Evolutionary conservation across 2,797 vertebrate species (phyloP), one percentile per base, ranked within the genome.

Genomic region (Myotis myotis): DNA sequence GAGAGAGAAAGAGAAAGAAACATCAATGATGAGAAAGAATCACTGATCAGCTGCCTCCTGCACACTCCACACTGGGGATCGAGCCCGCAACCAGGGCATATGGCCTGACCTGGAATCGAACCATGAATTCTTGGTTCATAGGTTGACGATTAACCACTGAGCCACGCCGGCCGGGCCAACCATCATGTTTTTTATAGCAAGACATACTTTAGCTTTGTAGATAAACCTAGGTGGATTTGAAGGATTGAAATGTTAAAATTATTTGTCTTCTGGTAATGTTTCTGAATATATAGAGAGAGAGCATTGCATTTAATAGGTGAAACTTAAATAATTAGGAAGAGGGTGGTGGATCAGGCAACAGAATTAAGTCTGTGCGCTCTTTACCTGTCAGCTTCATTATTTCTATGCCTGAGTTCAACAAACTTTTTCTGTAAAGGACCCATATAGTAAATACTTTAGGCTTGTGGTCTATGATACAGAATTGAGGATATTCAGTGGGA

Each of bases 281-380:
- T 82, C 6, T 94, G n/a, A 60, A 49, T 75, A 41, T 25, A 89
- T 57, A 83, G 33, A 80, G 22, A 89, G 16, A 47, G 38, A 41
- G 33, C 57, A 66, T 51, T 92, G 41, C 4, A 47, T 93, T 95
- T 92, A 62, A 36, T 82, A 36, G 33, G 23, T 95, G 36, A 85
- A 88, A 60, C 12, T 84, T 95, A 70, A 84, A 85, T 94, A 86
- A 33, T n/a, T 92, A 64, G 47, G 55, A 94, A 89, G 17, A 38
- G 70, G 41, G 44, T 89, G 44, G 87, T 80, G 25, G 79, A 85
- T 70, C 81, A 85, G 78, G 17, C 25, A 88, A 68, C 33, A 87
- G 60, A 94, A 80, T 96, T 89, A 92, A 75, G 75, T 95, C 66
- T 80, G 33, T 95, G 47, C 57, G 1, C 28, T 89, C 16, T 91